phyloP scores from a whole-genome alignment of 1,140 invertebrate species.

The Procambarus clarkii region DNA sequence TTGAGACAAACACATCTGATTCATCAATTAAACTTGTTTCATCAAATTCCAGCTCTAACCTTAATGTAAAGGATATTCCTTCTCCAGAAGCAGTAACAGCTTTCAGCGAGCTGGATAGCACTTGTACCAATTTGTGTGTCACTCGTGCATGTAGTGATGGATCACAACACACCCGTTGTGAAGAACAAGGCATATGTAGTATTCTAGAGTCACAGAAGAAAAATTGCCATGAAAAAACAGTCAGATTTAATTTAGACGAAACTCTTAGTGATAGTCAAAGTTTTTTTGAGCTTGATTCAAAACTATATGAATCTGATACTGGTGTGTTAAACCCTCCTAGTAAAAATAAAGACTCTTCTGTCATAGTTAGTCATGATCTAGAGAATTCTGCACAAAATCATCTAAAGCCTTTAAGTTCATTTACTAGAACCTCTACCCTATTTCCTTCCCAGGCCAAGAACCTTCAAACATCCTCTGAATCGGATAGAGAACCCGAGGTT shows the following conservation, averaged over 20 bases:
- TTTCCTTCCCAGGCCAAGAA: slow-evolving; percentile 57
- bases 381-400: slow-evolving; percentile 3
- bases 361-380: not conserved
- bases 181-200: not conserved
- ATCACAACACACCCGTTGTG: not conserved
- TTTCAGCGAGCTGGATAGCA: not conserved
- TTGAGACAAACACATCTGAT: not conserved
- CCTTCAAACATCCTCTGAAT: slow-evolving; percentile 41
- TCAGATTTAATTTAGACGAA: slow-evolving; percentile 37
- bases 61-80: not conserved
- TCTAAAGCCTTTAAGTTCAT: not conserved
- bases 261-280: not conserved
- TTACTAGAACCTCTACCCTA: slow-evolving; percentile 34
- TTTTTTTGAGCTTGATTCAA: not conserved
- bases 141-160: not conserved
- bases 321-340: not conserved
- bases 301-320: not conserved
- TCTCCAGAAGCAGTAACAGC: not conserved
- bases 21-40: not conserved
- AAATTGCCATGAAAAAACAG: not conserved
- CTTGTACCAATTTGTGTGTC: not conserved
- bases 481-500: slow-evolving; percentile 37
- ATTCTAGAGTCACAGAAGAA: not conserved
- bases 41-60: not conserved
- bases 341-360: not conserved